phyloP scores from a whole-genome alignment of 2,113 vertebrate species.

The Myiagra hebetior region DNA sequence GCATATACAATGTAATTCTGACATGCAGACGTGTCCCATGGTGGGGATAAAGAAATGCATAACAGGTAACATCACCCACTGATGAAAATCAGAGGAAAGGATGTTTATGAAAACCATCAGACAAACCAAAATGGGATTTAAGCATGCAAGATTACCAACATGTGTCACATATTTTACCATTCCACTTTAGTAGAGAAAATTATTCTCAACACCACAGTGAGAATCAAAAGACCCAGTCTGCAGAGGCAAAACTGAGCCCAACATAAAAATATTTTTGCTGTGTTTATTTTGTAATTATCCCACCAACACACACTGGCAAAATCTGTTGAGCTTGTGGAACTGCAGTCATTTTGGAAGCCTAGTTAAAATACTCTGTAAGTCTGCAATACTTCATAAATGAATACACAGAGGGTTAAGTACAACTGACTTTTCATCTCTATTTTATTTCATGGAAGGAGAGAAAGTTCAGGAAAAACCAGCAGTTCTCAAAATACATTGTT shows the following conservation, averaged over 20 bases:
- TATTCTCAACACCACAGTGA: not conserved
- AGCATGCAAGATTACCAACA: not conserved
- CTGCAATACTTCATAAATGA: not conserved
- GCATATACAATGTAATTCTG: not conserved
- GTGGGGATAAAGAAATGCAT: not conserved
- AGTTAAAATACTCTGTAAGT: not conserved
- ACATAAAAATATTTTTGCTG: not conserved
- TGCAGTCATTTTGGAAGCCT: not conserved
- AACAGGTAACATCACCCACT: not conserved
- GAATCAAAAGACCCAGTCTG: not conserved
- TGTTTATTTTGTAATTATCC: constrained; percentile 7
- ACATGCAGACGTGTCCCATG: not conserved
- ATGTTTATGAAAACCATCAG: not conserved
- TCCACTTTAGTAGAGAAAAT: not conserved
- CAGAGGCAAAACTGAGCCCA: not conserved
- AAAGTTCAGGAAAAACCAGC: not conserved
- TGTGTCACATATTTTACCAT: not conserved
- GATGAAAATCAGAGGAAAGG: not conserved
- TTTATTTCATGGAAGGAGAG: constrained; percentile 41
- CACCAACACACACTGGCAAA: not conserved
- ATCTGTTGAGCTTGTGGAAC: not conserved
- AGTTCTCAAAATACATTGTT: not conserved
- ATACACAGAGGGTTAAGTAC: not conserved
- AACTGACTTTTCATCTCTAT: not conserved
- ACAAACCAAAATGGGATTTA: not conserved